Evolutionary conservation across 2,888 invertebrate genomes (phyloP).

Genomic region (Cephus pulcher): DNA sequence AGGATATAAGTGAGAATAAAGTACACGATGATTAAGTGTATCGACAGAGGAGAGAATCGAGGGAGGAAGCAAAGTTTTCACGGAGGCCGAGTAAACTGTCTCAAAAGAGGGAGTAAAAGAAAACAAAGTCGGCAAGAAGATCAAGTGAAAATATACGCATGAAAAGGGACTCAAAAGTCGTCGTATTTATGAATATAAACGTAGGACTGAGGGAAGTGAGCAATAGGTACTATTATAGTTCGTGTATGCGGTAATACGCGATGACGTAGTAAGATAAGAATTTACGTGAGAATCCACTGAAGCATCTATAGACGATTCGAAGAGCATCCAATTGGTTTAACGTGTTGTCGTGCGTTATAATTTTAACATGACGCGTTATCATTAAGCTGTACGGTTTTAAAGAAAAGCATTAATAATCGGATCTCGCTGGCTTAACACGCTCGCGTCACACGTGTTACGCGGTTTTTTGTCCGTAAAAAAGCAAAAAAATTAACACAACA

Average conservation of each 20-base stretch:
- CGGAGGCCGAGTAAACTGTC: not conserved
- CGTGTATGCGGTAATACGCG: not conserved
- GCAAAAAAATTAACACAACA: not conserved
- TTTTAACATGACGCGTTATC: not conserved
- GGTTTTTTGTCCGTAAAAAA: not conserved
- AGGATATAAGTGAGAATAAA: not conserved
- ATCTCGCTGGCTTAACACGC: not conserved
- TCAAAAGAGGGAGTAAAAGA: not conserved
- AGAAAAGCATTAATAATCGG: not conserved
- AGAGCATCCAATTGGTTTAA: not conserved
- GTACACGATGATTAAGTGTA: not conserved
- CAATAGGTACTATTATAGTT: not conserved
- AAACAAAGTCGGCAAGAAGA: too few relatives aligned
- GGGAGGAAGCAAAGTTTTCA: not conserved
- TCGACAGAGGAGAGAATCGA: not conserved
- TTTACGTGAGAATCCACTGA: not conserved
- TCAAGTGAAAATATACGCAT: too few relatives aligned
- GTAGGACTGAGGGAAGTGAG: conserved; percentile 1
- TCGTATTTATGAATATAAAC: not conserved
- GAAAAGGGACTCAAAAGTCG: not conserved
- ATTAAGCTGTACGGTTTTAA: not conserved
- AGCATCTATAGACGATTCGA: not conserved
- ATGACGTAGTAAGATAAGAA: not conserved
- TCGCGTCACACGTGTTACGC: not conserved
- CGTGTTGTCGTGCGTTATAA: not conserved